phyloP scores from a whole-genome alignment of 2,113 vertebrate species.

The Solenodon paradoxus region DNA sequence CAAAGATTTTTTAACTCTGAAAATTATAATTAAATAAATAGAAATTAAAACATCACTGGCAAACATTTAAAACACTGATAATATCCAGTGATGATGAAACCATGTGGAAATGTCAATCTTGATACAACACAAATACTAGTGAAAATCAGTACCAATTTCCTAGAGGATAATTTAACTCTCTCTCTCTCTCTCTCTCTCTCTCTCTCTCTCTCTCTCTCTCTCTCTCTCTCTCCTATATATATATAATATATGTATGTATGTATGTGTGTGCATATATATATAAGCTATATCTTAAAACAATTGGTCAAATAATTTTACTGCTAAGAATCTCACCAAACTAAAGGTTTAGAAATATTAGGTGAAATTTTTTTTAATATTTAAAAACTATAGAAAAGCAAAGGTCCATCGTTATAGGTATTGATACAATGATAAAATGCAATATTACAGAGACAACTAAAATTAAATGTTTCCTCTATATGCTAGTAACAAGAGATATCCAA shows the following conservation, averaged over 20 bases:
- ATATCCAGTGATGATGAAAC: neutral
- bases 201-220: too few species aligned
- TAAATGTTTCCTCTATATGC: neutral
- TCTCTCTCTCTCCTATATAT: too few species aligned
- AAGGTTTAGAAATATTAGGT: neutral
- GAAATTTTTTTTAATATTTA: neutral
- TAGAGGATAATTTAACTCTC: neutral
- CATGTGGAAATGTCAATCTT: neutral
- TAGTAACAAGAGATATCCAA: neutral
- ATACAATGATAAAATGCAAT: neutral
- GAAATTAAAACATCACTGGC: neutral
- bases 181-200: too few species aligned
- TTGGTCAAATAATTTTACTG: neutral
- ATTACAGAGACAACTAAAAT: neutral
- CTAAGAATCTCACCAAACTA: neutral
- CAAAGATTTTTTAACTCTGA: slow-evolving; percentile 26
- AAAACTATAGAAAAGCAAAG: neutral
- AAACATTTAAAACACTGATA: neutral
- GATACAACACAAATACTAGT: neutral
- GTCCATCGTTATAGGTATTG: neutral
- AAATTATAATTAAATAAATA: slow-evolving; percentile 52
- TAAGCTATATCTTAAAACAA: neutral
- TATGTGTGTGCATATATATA: too few species aligned
- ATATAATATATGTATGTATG: too few species aligned
- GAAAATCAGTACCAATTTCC: neutral